Conservation (phyloP, 1,140 invertebrate species). For the Trachymyrmex cornetzi region DNA sequence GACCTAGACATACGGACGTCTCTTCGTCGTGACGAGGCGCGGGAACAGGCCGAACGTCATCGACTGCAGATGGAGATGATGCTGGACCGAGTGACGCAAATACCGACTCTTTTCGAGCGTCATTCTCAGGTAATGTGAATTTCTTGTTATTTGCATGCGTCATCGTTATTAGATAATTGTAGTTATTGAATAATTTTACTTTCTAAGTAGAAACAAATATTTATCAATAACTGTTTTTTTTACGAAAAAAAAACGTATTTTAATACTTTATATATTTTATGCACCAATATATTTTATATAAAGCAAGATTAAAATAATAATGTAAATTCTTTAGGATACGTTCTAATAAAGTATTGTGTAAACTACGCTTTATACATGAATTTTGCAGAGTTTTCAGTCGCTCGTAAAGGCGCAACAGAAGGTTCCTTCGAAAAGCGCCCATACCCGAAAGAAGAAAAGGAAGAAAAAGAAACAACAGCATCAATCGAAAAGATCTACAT, state of each 20-base stretch:
- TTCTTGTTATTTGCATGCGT: background rate
- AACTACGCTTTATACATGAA: constrained; percentile 6
- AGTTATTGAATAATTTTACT: background rate
- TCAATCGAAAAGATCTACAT: constrained; percentile 73
- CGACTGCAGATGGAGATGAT: constrained; percentile 91
- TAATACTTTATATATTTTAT: background rate
- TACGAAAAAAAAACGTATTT: background rate
- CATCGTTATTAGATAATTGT: background rate
- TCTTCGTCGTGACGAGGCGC: constrained; percentile 89
- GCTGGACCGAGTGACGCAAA: constrained; percentile 90
- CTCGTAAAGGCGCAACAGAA: constrained; percentile 64
- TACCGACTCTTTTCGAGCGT: constrained; percentile 90
- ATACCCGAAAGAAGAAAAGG: constrained; percentile 34
- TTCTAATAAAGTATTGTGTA: background rate
- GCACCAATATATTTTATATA: background rate
- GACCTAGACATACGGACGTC: constrained; percentile 90
- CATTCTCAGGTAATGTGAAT: constrained; percentile 88
- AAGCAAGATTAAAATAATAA: background rate
- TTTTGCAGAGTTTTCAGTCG: constrained; percentile 80
- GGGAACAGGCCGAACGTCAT: constrained; percentile 89
- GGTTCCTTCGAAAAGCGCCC: background rate
- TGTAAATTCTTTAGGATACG: background rate
- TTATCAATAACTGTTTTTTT: background rate
- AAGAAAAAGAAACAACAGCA: constrained; percentile 71
- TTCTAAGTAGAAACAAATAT: background rate